These are phyloP conservation scores for Sebastes cheni DNA, from an alignment of 2,797 vertebrate species.

Conservation along the genomic window DNA sequence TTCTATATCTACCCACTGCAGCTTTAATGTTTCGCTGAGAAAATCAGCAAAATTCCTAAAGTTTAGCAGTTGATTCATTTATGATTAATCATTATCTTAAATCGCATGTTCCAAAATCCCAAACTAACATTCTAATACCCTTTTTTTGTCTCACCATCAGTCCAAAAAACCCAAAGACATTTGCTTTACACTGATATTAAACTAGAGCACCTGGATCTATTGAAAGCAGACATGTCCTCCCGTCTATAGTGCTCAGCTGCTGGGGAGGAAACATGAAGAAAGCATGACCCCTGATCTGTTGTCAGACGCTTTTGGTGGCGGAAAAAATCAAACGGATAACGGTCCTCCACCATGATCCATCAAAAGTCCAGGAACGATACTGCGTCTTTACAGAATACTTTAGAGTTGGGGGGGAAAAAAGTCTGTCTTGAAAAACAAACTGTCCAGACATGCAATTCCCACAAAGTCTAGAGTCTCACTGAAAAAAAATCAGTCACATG, in stretches of 20 bases:
- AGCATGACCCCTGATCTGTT: conserved; percentile 35
- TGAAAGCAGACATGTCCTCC: conserved; percentile 62
- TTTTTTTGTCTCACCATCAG: neutral
- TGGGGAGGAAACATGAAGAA: conserved; percentile 15
- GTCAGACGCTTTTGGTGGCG: conserved; percentile 14
- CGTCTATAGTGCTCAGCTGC: conserved; percentile 2
- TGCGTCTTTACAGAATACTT: neutral
- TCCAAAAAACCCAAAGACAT: neutral
- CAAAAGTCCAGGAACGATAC: neutral
- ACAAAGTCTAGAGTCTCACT: neutral
- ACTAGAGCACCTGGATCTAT: conserved; percentile 61
- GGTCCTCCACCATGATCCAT: conserved; percentile 48
- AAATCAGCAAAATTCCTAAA: neutral
- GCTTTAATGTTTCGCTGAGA: neutral
- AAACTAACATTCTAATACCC: neutral
- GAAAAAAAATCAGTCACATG: neutral
- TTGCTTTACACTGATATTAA: neutral
- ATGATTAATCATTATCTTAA: neutral
- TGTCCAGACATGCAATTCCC: conserved; percentile 7
- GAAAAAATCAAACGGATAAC: conserved; percentile 1
- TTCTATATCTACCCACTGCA: too few relatives aligned
- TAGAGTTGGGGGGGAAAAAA: neutral
- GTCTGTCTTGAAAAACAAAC: neutral
- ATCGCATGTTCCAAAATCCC: neutral
- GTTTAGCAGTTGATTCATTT: neutral